Percentiles rank a stretch among this genome's conserved stretches.
Evolutionary conservation across 2,797 vertebrate species (phyloP).

Genomic region (Salarias fasciatus): DNA sequence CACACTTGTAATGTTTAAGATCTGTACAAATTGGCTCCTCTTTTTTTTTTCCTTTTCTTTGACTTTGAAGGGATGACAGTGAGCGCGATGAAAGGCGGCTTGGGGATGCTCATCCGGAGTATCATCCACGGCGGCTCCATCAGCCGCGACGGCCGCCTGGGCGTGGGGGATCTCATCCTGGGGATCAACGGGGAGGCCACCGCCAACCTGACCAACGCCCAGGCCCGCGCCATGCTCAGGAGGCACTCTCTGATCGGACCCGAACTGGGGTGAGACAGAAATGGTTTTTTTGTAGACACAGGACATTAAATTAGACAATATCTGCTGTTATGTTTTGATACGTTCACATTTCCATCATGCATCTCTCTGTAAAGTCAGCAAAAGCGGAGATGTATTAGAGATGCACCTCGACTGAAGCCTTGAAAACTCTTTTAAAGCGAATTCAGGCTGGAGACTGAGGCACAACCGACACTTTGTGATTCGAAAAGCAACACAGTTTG

Average conservation of each 20-base stretch:
- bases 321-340: not conserved
- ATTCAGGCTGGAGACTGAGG: not conserved
- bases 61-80: constrained; percentile 92
- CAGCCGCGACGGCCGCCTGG: constrained; percentile 92
- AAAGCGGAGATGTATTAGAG: too few relatives aligned
- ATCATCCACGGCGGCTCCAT: constrained; percentile 95
- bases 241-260: constrained; percentile 94
- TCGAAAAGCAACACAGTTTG: not conserved
- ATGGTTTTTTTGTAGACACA: too few relatives aligned
- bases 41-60: not conserved
- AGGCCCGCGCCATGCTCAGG: constrained; percentile 94
- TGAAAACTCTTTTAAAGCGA: not conserved
- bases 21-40: constrained; percentile 20
- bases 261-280: constrained; percentile 90
- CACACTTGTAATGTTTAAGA: constrained; percentile 16
- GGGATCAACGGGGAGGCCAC: constrained; percentile 94
- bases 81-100: constrained; percentile 90
- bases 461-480: not conserved
- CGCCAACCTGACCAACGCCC: constrained; percentile 88
- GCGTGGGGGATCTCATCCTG: constrained; percentile 93
- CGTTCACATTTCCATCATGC: too few relatives aligned
- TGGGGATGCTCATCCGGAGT: constrained; percentile 94
- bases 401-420: too few relatives aligned
- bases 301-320: not conserved
- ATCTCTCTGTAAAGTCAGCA: too few relatives aligned